Base-by-base conservation (phyloP, 2,888 invertebrate genomes). In the Pristionchus exspectatus region DNA sequence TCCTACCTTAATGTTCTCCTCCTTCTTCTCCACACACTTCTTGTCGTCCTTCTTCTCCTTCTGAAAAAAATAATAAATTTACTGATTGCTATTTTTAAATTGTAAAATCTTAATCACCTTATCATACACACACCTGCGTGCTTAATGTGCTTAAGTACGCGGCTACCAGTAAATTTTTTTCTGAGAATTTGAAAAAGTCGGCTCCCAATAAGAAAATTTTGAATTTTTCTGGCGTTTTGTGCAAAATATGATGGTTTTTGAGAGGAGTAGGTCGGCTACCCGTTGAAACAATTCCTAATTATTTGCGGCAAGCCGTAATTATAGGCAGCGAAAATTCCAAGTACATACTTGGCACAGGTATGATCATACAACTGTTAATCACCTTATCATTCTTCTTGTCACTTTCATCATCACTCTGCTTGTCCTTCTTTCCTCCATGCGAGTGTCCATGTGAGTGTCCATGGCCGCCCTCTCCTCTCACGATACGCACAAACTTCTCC, bases 401-500 rank as follows among this genome's bases (percentile, higher is more conserved):
- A 56, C 90, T 66, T 18, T 87, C 87, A 87, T 87, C 87, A 54
- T 50, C 50, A 30, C 81, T 56, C 30, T 91, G 90, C 56, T 88
- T 66, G 81, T 88, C 86, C 90, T 92, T 90, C 85, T 77, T 38
- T 27, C 56, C 87, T 54, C 63, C n/a, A 59, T 90, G 72, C 14
- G 54, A 38, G 38, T 87, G 87, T 27, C 91, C 91, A 89, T 95
- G 95, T 7, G 92, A 91, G 95, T 98, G 98, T 9, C 97, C 96
- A 94, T 97, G 97, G 14, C 97, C 97, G 16, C 92, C 93, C 74
- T 92, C 94, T 87, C 95, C 94, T 96, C 98, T 98, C 83, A 98
- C 96, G 91, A 98, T 96, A 33, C 98, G 96, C 0, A 98, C 97
- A 91, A 97, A 96, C 95, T 99, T 99, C 95, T 99, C 99, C 0